Conservation (phyloP, 2,888 invertebrate species). For the Neria commutata region DNA sequence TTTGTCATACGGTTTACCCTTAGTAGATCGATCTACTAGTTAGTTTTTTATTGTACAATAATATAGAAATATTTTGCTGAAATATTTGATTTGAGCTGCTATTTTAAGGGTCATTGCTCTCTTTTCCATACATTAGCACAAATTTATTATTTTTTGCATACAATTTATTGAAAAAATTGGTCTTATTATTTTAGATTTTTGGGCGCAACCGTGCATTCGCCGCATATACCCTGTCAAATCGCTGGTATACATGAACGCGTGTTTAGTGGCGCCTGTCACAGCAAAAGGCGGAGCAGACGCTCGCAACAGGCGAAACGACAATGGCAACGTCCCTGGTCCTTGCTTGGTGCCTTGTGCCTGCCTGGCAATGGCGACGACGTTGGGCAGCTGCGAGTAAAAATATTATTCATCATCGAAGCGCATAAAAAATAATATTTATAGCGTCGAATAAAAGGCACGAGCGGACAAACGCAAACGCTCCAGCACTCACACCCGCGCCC, state of each 20-base stretch:
- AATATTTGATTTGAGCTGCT: too few relatives aligned
- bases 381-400: conserved; percentile 20
- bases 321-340: too few relatives aligned
- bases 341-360: neutral
- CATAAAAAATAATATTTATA: conserved; percentile 23
- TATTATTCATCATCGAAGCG: conserved; percentile 27
- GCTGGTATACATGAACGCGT: neutral
- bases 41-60: too few relatives aligned
- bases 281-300: neutral
- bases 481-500: too few relatives aligned
- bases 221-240: neutral
- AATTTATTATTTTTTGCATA: too few relatives aligned
- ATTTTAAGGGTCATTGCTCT: too few relatives aligned
- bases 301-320: too few relatives aligned
- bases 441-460: conserved; percentile 8
- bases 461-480: neutral
- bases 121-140: too few relatives aligned
- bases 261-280: conserved; percentile 27
- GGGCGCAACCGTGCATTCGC: neutral
- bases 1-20: too few relatives aligned
- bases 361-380: neutral
- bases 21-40: too few relatives aligned
- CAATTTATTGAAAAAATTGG: neutral
- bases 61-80: too few relatives aligned
- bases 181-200: neutral